Percentiles rank a stretch among this genome's conserved stretches.
These are phyloP conservation scores for Clarias platycephalus DNA, from an alignment of 2,797 vertebrate genomes.

Conservation along the genomic window DNA sequence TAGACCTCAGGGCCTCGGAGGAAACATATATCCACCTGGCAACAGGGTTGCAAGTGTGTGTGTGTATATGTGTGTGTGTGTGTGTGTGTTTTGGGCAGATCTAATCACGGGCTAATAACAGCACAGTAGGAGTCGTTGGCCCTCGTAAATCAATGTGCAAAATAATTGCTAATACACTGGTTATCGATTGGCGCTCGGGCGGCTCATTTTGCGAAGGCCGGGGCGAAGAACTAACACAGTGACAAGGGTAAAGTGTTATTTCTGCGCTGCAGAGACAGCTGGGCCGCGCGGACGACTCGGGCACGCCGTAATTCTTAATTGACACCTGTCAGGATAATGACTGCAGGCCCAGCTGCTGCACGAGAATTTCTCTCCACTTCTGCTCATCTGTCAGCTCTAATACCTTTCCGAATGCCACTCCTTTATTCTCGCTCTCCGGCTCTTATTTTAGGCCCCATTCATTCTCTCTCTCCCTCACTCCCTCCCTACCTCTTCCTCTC, in stretches of 20 bases:
- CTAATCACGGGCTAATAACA: constrained; percentile 98
- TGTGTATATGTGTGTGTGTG: constrained; percentile 67
- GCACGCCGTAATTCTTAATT: constrained; percentile 99
- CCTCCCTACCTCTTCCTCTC: constrained; percentile 11
- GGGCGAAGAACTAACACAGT: constrained; percentile 93
- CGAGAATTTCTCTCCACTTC: constrained; percentile 90
- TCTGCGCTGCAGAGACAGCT: constrained; percentile 97
- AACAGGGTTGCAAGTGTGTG: constrained; percentile 60
- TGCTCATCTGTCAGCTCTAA: constrained; percentile 99
- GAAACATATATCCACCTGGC: constrained; percentile 64
- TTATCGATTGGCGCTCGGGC: constrained; percentile 95
- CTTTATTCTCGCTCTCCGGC: constrained; percentile 72
- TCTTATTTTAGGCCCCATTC: constrained; percentile 43
- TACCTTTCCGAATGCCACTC: constrained; percentile 82
- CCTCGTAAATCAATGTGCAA: constrained; percentile 99
- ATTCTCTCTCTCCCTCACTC: constrained; percentile 47
- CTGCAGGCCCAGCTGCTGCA: constrained; percentile 95
- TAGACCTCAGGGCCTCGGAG: constrained; percentile 77
- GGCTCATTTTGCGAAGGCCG: constrained; percentile 89
- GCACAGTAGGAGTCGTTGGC: constrained; percentile 87
- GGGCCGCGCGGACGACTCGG: constrained; percentile 91
- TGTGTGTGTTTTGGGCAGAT: constrained; percentile 77
- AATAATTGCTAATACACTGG: constrained; percentile 99
- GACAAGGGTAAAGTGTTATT: constrained; percentile 99
- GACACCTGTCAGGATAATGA: constrained; percentile 99